Evolutionary conservation across 2,113 vertebrate genomes (phyloP).

Genomic region (Pseudonaja textilis): DNA sequence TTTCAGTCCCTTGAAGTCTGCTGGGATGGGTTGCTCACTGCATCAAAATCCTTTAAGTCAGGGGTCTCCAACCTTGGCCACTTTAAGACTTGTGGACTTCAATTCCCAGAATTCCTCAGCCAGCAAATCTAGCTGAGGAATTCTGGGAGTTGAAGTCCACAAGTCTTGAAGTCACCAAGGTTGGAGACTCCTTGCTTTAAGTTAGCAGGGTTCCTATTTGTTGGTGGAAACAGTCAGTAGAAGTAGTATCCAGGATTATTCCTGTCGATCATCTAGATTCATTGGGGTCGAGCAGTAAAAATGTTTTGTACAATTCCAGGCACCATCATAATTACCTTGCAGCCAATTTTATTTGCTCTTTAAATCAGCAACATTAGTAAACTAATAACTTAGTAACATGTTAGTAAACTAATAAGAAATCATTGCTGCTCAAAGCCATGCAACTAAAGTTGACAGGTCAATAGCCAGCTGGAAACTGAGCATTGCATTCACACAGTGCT

Average conservation of each 20-base stretch:
- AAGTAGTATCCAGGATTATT: neutral
- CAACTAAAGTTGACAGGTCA: neutral
- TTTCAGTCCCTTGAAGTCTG: neutral
- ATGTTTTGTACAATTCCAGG: neutral
- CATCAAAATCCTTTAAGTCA: neutral
- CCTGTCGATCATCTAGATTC: neutral
- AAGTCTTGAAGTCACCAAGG: too few species aligned
- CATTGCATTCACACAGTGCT: neutral
- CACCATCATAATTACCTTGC: neutral
- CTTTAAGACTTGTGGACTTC: too few species aligned
- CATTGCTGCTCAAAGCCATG: neutral
- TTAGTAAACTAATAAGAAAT: too few species aligned
- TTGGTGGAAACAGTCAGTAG: neutral
- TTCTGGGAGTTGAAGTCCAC: too few species aligned
- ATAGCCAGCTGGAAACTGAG: neutral
- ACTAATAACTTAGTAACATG: too few species aligned
- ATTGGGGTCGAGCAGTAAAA: neutral
- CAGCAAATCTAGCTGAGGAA: too few species aligned
- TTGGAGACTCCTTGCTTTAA: too few species aligned
- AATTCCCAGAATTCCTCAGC: too few species aligned
- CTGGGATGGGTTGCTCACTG: neutral
- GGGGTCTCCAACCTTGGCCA: too few species aligned
- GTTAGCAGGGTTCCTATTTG: neutral
- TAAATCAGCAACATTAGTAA: neutral
- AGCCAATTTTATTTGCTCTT: neutral